Base-by-base conservation (phyloP, 2,797 vertebrate species). In the Brachyrhaphis roseni region DNA sequence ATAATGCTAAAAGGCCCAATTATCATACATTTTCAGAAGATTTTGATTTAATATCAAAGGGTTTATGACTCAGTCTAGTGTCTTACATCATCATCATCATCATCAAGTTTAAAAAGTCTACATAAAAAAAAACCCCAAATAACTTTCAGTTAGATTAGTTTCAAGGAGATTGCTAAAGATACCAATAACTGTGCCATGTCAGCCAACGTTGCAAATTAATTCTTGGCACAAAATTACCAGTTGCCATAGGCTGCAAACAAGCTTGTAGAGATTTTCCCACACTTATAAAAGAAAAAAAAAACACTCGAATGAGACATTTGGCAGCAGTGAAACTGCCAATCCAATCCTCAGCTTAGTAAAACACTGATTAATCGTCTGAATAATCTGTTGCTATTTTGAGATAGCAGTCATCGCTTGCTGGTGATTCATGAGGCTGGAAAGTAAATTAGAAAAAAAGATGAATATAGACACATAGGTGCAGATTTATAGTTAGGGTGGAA, bases 311-410 rank as follows among this genome's bases (percentile, higher is more conserved):
- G 64, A 70, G 66, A 73, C 47, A 8, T 74, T 74, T 41, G 12
- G n/a, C 59, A 47, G 45, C 13, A 39, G 12, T 15, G 43, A 62
- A 62, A 12, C 57, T 34, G 43, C 36, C 47, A 74, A 74, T 74
- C 43, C 43, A 47, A 31, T 23, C 57, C 59, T 31, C 57, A 8
- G 45, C 6, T 72, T 46, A 49, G 59, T n/a, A 70, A 72, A 59
- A 53, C 18, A 70, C 34, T 31, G 26, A 64, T 57, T 43, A 72
- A 45, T 71, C 18, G 1, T 12, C 76, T 77, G 26, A 41, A 43
- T 77, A 62, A 68, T 71, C 64, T 71, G 51, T 41, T 55, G 41
- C 74, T 76, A 71, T 77, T 76, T 41, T 77, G n/a, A 64, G 75
- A 51, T 34, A 36, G 51, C 45, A n/a, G 55, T 15, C 80, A 66